A percentile compares a stretch with the other conserved stretches of the same genome.
These are phyloP conservation scores for Ormyrus labotus DNA, from an alignment of 2,888 invertebrate genomes.

Conservation along the genomic window DNA sequence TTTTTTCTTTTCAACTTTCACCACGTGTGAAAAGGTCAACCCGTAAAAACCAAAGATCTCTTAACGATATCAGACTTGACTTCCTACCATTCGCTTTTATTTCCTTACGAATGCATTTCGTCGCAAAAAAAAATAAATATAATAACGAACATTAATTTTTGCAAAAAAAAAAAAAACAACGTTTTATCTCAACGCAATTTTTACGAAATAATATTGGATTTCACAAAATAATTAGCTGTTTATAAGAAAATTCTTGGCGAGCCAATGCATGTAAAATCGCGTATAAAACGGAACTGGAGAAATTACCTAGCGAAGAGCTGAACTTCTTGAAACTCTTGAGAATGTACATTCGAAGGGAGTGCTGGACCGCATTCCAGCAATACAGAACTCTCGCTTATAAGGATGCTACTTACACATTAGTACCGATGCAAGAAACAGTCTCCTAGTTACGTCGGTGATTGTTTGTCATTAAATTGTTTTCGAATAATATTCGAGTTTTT, in stretches of 20 bases:
- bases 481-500: too few relatives aligned
- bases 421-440: conserved; percentile 18
- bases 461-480: conserved; percentile 6
- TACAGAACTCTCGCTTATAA: conserved; percentile 44
- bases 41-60: background rate
- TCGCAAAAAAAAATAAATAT: too few relatives aligned
- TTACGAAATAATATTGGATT: too few relatives aligned
- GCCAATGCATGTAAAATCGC: too few relatives aligned
- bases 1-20: conserved; percentile 13
- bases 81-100: background rate
- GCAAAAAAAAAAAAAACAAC: too few relatives aligned
- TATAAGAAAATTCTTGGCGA: too few relatives aligned
- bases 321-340: conserved; percentile 34
- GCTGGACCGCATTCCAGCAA: conserved; percentile 47
- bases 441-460: conserved; percentile 35
- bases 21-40: background rate
- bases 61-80: too few relatives aligned
- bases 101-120: too few relatives aligned
- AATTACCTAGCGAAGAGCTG: conserved; percentile 26
- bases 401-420: conserved; percentile 37
- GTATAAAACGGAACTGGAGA: conserved; percentile 27
- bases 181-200: too few relatives aligned
- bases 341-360: conserved; percentile 49
- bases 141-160: too few relatives aligned
- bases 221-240: too few relatives aligned